Evolutionary conservation across 2,113 vertebrate genomes (phyloP).

Genomic region (Oophaga pumilio): DNA sequence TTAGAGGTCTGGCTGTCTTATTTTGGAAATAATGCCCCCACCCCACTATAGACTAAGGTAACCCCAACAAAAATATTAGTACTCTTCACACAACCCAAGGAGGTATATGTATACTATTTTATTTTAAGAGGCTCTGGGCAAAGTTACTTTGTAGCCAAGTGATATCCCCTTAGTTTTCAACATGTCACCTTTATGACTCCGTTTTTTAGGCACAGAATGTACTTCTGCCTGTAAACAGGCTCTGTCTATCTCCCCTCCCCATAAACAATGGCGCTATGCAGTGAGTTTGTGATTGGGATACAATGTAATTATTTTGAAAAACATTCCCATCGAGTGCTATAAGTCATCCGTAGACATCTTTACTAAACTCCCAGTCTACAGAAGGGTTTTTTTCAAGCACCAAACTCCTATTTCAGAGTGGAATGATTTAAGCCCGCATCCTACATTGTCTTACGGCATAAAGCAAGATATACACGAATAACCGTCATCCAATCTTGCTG

Average conservation of each 20-base stretch:
- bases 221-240: background rate
- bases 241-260: background rate
- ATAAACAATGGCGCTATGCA: constrained; percentile 38
- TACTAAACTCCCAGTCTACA: constrained; percentile 11
- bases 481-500: constrained; percentile 6
- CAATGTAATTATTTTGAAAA: constrained; percentile 42
- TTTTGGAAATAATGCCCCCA: too few species aligned
- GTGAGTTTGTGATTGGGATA: constrained; percentile 21
- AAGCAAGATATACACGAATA: constrained; percentile 9
- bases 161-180: constrained; percentile 2
- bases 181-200: constrained; percentile 13
- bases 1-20: too few species aligned
- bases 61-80: background rate
- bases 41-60: background rate
- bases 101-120: background rate
- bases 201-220: background rate
- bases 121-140: background rate
- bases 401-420: background rate
- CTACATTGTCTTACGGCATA: constrained; percentile 6
- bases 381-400: background rate
- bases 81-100: background rate
- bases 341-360: background rate
- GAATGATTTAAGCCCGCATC: constrained; percentile 2
- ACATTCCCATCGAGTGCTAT: background rate
- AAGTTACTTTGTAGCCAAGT: background rate